Percentiles rank a stretch among this genome's conserved stretches.
phyloP scores from a whole-genome alignment of 1,140 invertebrate species.

The Drosophila saltans region DNA sequence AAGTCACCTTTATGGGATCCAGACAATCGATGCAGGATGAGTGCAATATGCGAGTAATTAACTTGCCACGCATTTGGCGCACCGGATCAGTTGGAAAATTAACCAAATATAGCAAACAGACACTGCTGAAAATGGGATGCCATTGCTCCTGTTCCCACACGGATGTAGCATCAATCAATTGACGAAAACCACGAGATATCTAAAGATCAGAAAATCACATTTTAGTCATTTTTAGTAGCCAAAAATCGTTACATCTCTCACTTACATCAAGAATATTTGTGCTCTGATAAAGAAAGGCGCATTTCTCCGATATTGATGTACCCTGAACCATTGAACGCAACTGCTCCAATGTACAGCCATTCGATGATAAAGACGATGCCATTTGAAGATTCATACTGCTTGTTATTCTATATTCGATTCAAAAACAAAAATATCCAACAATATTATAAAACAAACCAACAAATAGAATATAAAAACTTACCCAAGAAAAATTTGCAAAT shows the following conservation, averaged over 20 bases:
- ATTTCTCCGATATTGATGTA: neutral
- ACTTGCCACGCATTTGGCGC: neutral
- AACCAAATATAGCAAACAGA: slow-evolving; percentile 5
- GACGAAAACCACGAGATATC: neutral
- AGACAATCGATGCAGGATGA: neutral
- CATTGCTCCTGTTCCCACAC: neutral
- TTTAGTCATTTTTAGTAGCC: too few species aligned
- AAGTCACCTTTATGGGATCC: neutral
- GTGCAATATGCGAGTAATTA: neutral
- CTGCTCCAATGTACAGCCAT: neutral
- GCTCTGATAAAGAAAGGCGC: neutral
- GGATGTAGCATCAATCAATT: neutral
- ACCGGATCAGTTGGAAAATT: neutral
- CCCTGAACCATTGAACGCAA: neutral
- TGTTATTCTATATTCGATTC: too few species aligned
- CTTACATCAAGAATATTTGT: neutral
- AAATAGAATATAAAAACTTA: too few species aligned
- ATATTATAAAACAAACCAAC: too few species aligned
- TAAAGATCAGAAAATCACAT: neutral
- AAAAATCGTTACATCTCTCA: too few species aligned
- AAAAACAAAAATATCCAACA: too few species aligned
- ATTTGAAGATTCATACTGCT: neutral
- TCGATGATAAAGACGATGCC: neutral
- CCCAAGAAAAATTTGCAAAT: too few species aligned
- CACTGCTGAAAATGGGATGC: neutral